phyloP scores from a whole-genome alignment of 2,888 invertebrate species.

The Tanypteryx hageni region DNA sequence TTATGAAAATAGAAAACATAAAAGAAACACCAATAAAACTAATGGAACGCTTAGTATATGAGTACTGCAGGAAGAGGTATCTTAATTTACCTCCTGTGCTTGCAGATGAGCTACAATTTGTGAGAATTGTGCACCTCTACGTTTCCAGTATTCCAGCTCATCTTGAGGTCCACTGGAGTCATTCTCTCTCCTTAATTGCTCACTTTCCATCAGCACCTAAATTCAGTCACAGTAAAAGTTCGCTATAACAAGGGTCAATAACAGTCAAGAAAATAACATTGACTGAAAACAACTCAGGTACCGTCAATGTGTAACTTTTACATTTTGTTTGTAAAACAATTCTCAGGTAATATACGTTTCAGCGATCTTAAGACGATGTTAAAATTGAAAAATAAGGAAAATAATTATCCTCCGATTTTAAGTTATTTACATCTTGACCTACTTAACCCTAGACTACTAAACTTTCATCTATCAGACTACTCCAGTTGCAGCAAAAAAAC shows the following conservation, averaged over 20 bases:
- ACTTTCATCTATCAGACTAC: too few species aligned
- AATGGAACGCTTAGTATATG: conserved; percentile 46
- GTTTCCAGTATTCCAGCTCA: conserved; percentile 97
- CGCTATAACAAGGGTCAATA: not conserved
- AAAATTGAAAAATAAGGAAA: too few species aligned
- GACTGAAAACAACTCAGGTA: too few species aligned
- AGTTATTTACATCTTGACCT: too few species aligned
- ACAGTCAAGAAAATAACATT: too few species aligned
- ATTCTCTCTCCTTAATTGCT: conserved; percentile 93
- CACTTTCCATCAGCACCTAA: conserved; percentile 90
- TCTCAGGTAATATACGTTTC: too few species aligned
- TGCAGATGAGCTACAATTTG: conserved; percentile 88
- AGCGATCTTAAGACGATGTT: too few species aligned
- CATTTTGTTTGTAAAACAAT: too few species aligned
- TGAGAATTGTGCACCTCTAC: conserved; percentile 94
- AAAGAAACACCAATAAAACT: not conserved
- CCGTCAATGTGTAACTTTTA: too few species aligned
- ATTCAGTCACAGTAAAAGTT: conserved; percentile 67
- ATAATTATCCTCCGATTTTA: too few species aligned
- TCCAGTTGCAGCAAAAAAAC: too few species aligned
- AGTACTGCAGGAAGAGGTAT: conserved; percentile 5
- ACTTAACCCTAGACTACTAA: too few species aligned
- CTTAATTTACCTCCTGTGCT: conserved; percentile 76
- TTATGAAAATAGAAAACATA: not conserved
- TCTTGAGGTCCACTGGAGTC: conserved; percentile 94